These are phyloP conservation scores for Megaustenia siamemsis DNA, from an alignment of 2,888 invertebrate species.

Conservation along the genomic window DNA sequence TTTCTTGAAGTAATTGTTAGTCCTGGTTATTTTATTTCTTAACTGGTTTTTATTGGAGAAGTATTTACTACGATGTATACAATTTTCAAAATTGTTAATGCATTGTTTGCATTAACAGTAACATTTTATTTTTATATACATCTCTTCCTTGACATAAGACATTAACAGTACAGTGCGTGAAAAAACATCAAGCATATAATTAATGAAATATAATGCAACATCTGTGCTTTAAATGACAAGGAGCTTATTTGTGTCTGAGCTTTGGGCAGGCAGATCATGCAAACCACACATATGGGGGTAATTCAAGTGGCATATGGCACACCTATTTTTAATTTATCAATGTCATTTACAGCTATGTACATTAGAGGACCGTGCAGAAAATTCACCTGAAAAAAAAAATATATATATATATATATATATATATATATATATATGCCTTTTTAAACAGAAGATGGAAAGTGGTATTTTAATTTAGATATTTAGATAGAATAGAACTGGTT, in stretches of 20 bases:
- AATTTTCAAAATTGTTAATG: too few relatives aligned
- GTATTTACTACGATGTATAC: too few relatives aligned
- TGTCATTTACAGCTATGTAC: not conserved
- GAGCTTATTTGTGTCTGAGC: constrained; percentile 26
- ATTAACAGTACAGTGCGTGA: not conserved
- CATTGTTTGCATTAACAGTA: too few relatives aligned
- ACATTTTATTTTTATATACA: too few relatives aligned
- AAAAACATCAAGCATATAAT: not conserved
- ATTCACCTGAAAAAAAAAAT: not conserved
- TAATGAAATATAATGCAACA: constrained; percentile 30
- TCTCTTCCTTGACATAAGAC: not conserved
- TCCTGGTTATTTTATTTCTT: too few relatives aligned
- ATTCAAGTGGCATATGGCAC: not conserved
- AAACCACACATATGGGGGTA: not conserved
- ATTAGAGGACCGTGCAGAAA: not conserved
- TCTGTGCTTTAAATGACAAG: constrained; percentile 24
- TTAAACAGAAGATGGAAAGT: not conserved
- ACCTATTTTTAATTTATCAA: constrained; percentile 9
- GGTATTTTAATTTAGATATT: not conserved
- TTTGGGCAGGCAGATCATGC: not conserved
- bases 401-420: too few relatives aligned
- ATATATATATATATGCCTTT: not conserved
- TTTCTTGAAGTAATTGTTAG: too few relatives aligned
- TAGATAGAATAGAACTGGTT: too few relatives aligned
- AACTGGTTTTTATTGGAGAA: too few relatives aligned